Base-by-base conservation (phyloP, 2,113 vertebrate species). In the Crypturellus undulatus region DNA sequence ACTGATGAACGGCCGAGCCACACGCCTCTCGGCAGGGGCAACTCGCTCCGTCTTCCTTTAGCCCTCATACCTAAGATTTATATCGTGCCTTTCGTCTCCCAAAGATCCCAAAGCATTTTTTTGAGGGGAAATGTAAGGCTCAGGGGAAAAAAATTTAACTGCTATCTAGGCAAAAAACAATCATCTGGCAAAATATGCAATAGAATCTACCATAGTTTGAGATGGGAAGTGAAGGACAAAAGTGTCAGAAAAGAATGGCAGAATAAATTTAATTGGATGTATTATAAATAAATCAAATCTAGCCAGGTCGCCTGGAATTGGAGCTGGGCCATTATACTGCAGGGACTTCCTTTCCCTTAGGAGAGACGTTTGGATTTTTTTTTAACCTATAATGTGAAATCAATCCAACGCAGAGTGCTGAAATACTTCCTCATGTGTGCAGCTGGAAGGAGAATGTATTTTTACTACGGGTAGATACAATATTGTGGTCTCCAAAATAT, bases 1-100 rank as follows among this genome's bases (percentile, higher is more conserved):
- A 96, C 83, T 30, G 20, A 38, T 36, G 34, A 92, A 87, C 25
- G 91, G 54, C 56, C 72, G 84, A 87, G 67, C 70, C 54, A 51
- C 64, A 88, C 34, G 58, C 63, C 83, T 86, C 69, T 47, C 76
- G 84, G 65, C 45, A 79, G 47, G 75, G 64, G 90, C 90, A 94
- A 45, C 88, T 94, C 84, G 93, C 43, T 96, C 51, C 13, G 38
- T 56, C 45, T 14, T 91, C 51, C 93, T 94, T 90, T 85, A 93
- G 64, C 93, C 79, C 80, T 64, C 84, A 90, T 69, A 93, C 73
- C 63, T 38, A 49, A 86, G 90, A 95, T 96, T 93, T 94, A 92
- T 91, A 10, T 40, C 38, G 42, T 58, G 77, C 11, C 51, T 91
- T 82, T 87, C 82, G 84, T 82, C 30, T 16, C 32, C 63, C 49